Base-by-base conservation (phyloP, 2,113 vertebrate species). In the Lagenorhynchus albirostris region DNA sequence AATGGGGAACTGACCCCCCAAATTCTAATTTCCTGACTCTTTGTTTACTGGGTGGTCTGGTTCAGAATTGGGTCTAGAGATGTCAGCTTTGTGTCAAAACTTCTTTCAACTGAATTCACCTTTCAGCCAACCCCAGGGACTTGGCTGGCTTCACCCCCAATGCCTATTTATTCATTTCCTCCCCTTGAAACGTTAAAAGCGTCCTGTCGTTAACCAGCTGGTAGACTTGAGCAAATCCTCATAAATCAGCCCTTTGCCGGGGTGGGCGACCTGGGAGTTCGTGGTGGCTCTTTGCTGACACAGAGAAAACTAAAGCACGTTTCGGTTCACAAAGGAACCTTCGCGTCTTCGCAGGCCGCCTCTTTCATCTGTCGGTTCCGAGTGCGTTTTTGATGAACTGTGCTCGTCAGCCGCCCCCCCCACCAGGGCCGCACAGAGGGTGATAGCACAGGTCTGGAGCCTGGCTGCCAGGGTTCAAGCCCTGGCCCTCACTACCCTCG, bases 201-300 rank as follows among this genome's bases (percentile, higher is more conserved):
- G 85, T 96, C 38, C 71, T 79, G 97, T 82, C 98, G 96, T 98
- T 97, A 95, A 96, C 96, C 98, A 98, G 98, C 98, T 98, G 98
- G 97, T 85, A 85, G 97, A 96, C 92, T 63, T 83, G 96, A 98
- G 98, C 97, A 98, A 95, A 96, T 89, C 91, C 41, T 36, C 91
- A 97, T 93, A 97, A 98, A 98, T 97, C 97, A 95, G 97, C 93
- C 96, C 97, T 97, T 25, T 97, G 96, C 96, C 90, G 65, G 74
- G 97, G 15, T 96, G 73, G 74, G 97, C 10, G 6, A 29, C 65
- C 97, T 94, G n/a, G 67, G 94, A 94, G 97, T 97, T 98, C 97
- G 91, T 36, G 80, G 98, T 89, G 97, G 91, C 97, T 97, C 91
- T 89, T 86, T 29, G 29, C 93, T 25, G 83, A 91, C 95, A 96